Conservation (phyloP, 1,140 invertebrate genomes). For the Melanaphis sacchari region DNA sequence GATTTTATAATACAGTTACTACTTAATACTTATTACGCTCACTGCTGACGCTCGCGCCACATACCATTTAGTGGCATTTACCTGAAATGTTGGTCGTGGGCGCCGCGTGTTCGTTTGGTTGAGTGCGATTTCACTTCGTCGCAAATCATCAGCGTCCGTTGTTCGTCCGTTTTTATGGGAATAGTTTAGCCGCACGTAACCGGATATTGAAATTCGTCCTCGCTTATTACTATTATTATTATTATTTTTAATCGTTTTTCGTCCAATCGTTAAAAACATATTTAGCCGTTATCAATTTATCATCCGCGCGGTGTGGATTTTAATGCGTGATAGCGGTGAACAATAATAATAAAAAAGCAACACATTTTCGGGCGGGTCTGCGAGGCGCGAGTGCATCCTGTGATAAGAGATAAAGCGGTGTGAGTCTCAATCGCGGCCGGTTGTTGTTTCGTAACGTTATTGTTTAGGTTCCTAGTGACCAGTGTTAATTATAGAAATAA, state of each 20-base stretch:
- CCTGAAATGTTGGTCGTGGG: neutral
- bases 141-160: no score
- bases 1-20: neutral
- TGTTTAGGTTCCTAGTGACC: neutral
- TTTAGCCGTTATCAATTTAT: constrained; percentile 10
- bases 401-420: constrained; percentile 52
- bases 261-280: neutral
- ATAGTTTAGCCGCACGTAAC: neutral
- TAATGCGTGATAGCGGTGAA: neutral
- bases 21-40: neutral
- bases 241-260: neutral
- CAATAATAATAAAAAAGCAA: neutral
- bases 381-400: neutral
- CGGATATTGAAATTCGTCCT: neutral
- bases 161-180: no score
- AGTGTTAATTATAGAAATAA: neutral
- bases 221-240: no score
- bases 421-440: constrained; percentile 34
- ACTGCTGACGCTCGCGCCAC: neutral
- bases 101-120: neutral
- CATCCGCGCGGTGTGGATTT: neutral
- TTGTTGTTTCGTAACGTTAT: neutral
- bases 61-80: neutral
- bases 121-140: neutral
- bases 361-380: constrained; percentile 52